A percentile compares a stretch with the other conserved stretches of the same genome.
These are phyloP conservation scores for Hiodon alosoides DNA, from an alignment of 2,113 vertebrate genomes.

Conservation along the genomic window DNA sequence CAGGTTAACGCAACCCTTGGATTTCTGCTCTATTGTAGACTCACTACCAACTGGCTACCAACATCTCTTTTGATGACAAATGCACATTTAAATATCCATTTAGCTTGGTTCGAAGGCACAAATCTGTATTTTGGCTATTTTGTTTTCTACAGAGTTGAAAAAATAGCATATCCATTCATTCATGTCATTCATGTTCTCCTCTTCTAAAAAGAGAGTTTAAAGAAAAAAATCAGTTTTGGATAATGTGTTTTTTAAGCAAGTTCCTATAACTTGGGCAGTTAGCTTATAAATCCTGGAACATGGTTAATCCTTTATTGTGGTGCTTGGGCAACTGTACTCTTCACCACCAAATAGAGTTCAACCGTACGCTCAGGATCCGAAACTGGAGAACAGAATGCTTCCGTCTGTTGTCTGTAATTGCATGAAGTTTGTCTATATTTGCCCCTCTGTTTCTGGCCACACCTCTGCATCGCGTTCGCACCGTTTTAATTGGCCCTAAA, in stretches of 20 bases:
- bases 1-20: too few species aligned
- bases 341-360: background rate
- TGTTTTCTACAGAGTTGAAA: background rate
- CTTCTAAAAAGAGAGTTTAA: background rate
- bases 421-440: background rate
- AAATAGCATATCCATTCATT: too few species aligned
- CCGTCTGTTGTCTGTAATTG: background rate
- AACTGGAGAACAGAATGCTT: background rate
- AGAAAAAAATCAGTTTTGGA: background rate
- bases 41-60: too few species aligned
- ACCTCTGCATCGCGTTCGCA: background rate
- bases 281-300: background rate
- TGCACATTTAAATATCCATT: too few species aligned
- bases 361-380: background rate
- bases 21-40: too few species aligned
- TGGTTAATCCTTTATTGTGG: conserved; percentile 9
- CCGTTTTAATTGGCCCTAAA: background rate
- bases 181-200: too few species aligned
- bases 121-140: background rate
- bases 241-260: conserved; percentile 7
- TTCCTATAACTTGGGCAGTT: conserved; percentile 5
- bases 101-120: too few species aligned
- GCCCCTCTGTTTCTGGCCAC: background rate
- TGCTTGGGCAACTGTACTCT: background rate
- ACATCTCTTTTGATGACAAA: too few species aligned